Evolutionary conservation across 2,888 invertebrate species (phyloP).

Genomic region (Acleris laterana): DNA sequence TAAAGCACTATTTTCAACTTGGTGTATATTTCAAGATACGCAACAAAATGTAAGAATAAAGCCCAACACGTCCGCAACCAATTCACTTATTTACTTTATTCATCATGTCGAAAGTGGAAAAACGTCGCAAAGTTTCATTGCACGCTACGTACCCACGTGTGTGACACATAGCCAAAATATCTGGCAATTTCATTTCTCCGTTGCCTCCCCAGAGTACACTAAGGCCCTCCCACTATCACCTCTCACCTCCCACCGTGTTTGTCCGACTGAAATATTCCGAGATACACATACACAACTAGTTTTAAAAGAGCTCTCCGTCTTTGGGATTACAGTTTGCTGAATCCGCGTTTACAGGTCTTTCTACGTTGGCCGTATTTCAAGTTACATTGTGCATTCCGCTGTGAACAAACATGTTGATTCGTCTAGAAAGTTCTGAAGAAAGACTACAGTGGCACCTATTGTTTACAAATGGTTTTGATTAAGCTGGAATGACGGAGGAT

Average conservation of each 20-base stretch:
- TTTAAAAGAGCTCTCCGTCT: conserved; percentile 52
- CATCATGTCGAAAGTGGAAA: conserved; percentile 71
- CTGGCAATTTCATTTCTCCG: conserved; percentile 81
- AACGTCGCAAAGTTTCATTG: conserved; percentile 77
- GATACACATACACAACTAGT: conserved; percentile 61
- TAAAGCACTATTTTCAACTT: too few relatives aligned
- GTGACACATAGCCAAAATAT: conserved; percentile 79
- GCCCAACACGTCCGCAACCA: conserved; percentile 46
- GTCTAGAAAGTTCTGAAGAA: conserved; percentile 76
- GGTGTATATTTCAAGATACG: background rate
- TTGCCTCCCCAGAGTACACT: conserved; percentile 78
- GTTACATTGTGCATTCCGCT: conserved; percentile 63
- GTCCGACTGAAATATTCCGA: conserved; percentile 75
- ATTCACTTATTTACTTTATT: conserved; percentile 70
- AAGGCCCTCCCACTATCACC: conserved; percentile 61
- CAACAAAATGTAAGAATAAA: conserved; percentile 3
- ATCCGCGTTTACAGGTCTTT: conserved; percentile 54
- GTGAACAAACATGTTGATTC: conserved; percentile 66
- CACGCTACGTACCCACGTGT: conserved; percentile 70
- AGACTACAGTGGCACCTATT: conserved; percentile 43
- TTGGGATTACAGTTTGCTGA: conserved; percentile 38
- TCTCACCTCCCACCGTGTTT: conserved; percentile 58
- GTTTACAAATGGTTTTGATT: conserved; percentile 38
- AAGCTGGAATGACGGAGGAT: conserved; percentile 20
- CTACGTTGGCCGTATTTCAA: conserved; percentile 58